Evolutionary conservation across 2,888 invertebrate genomes (phyloP), one percentile per base, ranked within the genome.

Genomic region (Ctenicera cuprea): DNA sequence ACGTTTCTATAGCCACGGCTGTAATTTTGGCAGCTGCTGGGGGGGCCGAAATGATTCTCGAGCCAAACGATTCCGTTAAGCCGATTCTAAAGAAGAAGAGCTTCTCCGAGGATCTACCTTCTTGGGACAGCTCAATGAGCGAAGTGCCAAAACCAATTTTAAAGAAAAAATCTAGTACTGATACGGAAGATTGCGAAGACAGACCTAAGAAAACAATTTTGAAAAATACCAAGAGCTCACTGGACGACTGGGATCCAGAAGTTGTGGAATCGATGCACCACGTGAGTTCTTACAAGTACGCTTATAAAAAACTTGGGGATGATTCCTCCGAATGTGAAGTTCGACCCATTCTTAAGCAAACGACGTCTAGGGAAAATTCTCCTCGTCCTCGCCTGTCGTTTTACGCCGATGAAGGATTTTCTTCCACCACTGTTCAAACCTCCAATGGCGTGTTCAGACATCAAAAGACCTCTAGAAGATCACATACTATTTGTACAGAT

Each of bases 51-150:
- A 83, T 84, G 74, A 75, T 84, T 30, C 66, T 82, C 33, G 82
- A 82, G 22, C 64, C 79, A 66, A 90, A 90, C 66, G 78, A 80
- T n/a, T 66, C 78, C 0, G 92, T 94, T 0, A 90, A 92, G 80
- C 95, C 95, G 1, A 96, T 96, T 80, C 87, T 96, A 11, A 96
- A 96, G 87, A 94, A 95, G 87, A 95, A 95, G 84, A 93, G 93
- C 81, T 91, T 92, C 81, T 91, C 92, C 4, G 90, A 91, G 79
- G 85, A 88, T 70, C 79, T 86, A 26, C 79, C 83, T 7, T 43
- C 33, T 8, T 62, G 62, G 14, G 77, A 75, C 37, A 37, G 26
- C 37, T 38, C 71, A 41, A 57, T 69, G 54, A 85, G 86, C 12
- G 86, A 88, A 69, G 89, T 89, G 41, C 92, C 93, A 0, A 92